phyloP scores from a whole-genome alignment of 2,888 invertebrate genomes.

The Cosmia trapezina region DNA sequence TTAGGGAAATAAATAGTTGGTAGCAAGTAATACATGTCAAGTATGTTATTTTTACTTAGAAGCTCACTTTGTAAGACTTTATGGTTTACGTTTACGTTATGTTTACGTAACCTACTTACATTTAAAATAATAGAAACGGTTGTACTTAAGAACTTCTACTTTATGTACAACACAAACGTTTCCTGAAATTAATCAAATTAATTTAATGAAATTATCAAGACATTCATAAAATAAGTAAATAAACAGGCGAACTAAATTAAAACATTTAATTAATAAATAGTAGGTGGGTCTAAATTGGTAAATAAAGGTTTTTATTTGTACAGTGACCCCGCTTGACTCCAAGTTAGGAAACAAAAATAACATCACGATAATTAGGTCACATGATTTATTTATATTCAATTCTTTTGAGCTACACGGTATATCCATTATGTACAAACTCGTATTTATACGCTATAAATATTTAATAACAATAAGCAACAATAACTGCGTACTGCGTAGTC shows the following conservation, averaged over 20 bases:
- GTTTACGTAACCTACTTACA: conserved; percentile 34
- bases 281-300: background rate
- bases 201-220: background rate
- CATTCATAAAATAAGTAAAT: background rate
- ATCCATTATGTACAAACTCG: conserved; percentile 85
- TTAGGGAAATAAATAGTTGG: conserved; percentile 36
- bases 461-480: conserved; percentile 89
- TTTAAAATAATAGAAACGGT: conserved; percentile 10
- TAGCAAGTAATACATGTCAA: conserved; percentile 32
- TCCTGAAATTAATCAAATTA: background rate
- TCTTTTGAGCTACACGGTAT: conserved; percentile 87
- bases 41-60: conserved; percentile 38
- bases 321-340: background rate
- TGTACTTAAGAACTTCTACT: conserved; percentile 1
- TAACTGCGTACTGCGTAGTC: conserved; percentile 72
- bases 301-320: background rate
- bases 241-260: background rate
- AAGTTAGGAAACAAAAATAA: conserved; percentile 25
- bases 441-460: conserved; percentile 80
- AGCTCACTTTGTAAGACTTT: conserved; percentile 25
- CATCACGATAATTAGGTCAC: conserved; percentile 70
- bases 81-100: background rate
- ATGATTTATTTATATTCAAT: conserved; percentile 81
- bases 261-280: background rate
- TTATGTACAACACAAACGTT: conserved; percentile 5